phyloP scores from a whole-genome alignment of 1,140 invertebrate genomes.

The Heliothis subflexa region DNA sequence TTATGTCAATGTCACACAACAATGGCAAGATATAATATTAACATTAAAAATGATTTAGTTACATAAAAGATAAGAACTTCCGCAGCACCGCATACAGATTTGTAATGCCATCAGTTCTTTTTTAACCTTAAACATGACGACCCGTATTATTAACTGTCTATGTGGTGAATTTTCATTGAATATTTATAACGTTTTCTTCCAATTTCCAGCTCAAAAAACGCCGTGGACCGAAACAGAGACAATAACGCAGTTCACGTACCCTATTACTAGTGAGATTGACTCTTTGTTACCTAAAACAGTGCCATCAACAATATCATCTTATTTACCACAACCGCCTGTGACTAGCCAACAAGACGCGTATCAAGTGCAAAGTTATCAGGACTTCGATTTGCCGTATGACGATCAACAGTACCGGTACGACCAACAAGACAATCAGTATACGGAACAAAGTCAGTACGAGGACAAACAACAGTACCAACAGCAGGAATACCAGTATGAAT shows the following conservation, averaged over 20 bases:
- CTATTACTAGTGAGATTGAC: conserved; percentile 68
- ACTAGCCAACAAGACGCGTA: conserved; percentile 75
- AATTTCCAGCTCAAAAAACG: conserved; percentile 81
- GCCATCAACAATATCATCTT: conserved; percentile 70
- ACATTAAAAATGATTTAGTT: conserved; percentile 38
- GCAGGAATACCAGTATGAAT: conserved; percentile 51
- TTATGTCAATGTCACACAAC: conserved; percentile 32
- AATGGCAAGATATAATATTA: conserved; percentile 5
- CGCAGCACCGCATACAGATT: conserved; percentile 56
- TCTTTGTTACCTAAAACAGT: conserved; percentile 71
- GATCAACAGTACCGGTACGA: conserved; percentile 83
- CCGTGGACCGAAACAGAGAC: conserved; percentile 77
- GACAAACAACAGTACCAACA: conserved; percentile 35
- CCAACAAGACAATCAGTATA: conserved; percentile 57
- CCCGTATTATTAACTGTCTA: conserved; percentile 58
- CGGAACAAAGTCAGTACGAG: conserved; percentile 50
- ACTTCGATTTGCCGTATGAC: conserved; percentile 61
- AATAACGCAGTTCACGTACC: conserved; percentile 73
- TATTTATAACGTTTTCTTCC: conserved; percentile 67
- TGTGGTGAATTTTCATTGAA: conserved; percentile 64
- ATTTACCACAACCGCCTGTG: conserved; percentile 68
- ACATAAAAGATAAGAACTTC: conserved; percentile 71
- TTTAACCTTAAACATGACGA: conserved; percentile 62
- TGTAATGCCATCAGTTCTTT: conserved; percentile 58
- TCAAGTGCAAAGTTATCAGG: conserved; percentile 63